A percentile compares a stretch with the other conserved stretches of the same genome.
Conservation (phyloP, 23 tunicate species). For the Aplidium turbinatum region DNA sequence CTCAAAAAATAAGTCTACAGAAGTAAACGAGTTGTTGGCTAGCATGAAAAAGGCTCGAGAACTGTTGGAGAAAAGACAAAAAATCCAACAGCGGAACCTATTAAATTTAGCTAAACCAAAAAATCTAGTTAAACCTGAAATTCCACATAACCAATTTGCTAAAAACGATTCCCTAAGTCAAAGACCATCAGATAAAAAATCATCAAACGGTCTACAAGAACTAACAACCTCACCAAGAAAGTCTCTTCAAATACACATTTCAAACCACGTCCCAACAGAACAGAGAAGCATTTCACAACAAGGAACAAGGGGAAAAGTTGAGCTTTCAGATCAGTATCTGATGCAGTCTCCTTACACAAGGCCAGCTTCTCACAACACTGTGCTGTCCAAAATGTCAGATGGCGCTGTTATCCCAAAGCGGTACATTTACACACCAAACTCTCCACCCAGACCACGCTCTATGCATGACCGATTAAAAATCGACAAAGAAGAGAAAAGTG, state of each 20-base stretch:
- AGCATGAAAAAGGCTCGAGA: conserved; percentile 56
- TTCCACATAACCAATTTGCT: no score
- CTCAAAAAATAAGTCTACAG: no score
- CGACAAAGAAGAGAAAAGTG: no score
- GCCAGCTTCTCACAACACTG: conserved; percentile 14
- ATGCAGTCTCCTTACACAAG: conserved; percentile 1
- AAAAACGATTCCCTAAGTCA: no score
- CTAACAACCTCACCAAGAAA: no score
- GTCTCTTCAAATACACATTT: not conserved
- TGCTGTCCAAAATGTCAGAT: not conserved
- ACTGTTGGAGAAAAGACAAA: conserved; percentile 35
- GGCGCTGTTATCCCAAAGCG: not conserved
- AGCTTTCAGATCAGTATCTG: not conserved
- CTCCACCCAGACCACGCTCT: not conserved
- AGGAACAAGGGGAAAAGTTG: not conserved
- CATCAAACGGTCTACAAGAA: not conserved
- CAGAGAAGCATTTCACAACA: conserved; percentile 19
- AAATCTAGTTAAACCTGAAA: no score
- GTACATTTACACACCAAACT: not conserved
- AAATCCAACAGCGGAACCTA: conserved; percentile 8
- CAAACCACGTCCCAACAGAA: not conserved
- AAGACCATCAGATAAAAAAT: not conserved
- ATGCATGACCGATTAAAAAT: no score
- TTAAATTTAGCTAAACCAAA: not conserved
- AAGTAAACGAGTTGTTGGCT: conserved; percentile 38